phyloP scores from a whole-genome alignment of 1,140 invertebrate genomes.

The Sycophila sp. region DNA sequence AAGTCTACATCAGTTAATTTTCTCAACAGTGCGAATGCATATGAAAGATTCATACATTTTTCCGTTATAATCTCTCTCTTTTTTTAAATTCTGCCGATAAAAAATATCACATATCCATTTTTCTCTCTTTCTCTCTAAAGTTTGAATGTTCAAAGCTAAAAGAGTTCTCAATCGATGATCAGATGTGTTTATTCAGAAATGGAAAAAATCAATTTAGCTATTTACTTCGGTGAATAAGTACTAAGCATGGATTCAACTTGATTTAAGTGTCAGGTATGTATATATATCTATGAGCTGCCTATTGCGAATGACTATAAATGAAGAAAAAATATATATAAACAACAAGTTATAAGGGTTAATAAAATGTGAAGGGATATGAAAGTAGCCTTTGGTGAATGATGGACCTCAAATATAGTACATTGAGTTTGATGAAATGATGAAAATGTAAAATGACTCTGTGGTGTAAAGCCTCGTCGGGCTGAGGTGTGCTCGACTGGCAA shows the following conservation, averaged over 20 bases:
- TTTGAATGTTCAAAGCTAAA: slow-evolving; percentile 31
- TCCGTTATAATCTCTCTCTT: slow-evolving; percentile 6
- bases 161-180: not conserved
- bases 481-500: not conserved
- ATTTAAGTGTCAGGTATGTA: slow-evolving; percentile 6
- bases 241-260: slow-evolving; percentile 17
- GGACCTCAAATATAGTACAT: slow-evolving; percentile 23
- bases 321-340: slow-evolving; percentile 33
- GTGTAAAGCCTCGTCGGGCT: not conserved
- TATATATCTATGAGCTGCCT: slow-evolving; percentile 28
- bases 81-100: slow-evolving; percentile 12
- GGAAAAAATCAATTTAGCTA: slow-evolving; percentile 20
- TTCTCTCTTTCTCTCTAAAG: no score
- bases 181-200: not conserved
- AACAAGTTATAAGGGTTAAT: slow-evolving; percentile 22
- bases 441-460: slow-evolving; percentile 22
- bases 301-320: slow-evolving; percentile 28
- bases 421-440: slow-evolving; percentile 10
- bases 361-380: slow-evolving; percentile 13
- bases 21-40: slow-evolving; percentile 28
- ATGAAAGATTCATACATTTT: slow-evolving; percentile 17
- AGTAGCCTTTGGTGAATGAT: slow-evolving; percentile 39
- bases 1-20: slow-evolving; percentile 31
- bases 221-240: slow-evolving; percentile 17
- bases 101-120: slow-evolving; percentile 36